phyloP scores from a whole-genome alignment of 2,888 invertebrate species.

The Himalopsyche tibetana region DNA sequence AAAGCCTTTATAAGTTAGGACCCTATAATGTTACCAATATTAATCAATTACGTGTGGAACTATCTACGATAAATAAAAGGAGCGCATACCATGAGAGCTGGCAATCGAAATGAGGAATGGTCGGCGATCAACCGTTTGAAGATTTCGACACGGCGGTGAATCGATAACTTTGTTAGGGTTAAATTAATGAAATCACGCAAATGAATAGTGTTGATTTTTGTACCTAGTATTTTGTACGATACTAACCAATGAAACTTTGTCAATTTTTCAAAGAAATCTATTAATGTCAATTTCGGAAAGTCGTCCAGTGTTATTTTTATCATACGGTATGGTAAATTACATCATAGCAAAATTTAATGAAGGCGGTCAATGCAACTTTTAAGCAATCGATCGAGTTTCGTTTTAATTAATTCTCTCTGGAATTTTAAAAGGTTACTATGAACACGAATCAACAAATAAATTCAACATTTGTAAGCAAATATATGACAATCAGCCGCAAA shows the following conservation, averaged over 20 bases:
- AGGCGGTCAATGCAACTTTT: conserved; percentile 2
- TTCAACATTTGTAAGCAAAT: too few species aligned
- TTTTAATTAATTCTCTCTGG: neutral
- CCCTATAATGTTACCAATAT: conserved; percentile 63
- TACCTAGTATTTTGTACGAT: conserved; percentile 4
- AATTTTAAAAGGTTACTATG: too few species aligned
- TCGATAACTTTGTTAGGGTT: neutral
- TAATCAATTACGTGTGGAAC: conserved; percentile 48
- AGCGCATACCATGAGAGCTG: neutral
- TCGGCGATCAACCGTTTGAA: neutral
- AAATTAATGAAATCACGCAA: neutral
- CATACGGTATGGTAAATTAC: neutral
- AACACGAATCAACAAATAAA: too few species aligned
- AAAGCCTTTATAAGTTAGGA: conserved; percentile 66
- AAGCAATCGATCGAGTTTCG: neutral
- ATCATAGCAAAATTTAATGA: neutral
- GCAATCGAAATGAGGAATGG: conserved; percentile 3
- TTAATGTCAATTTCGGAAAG: conserved; percentile 10
- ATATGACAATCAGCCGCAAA: too few species aligned
- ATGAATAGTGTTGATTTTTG: neutral
- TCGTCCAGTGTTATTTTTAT: conserved; percentile 30
- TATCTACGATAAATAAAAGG: conserved; percentile 27
- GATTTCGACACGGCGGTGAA: neutral
- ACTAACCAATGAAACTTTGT: conserved; percentile 26
- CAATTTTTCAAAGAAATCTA: conserved; percentile 23